Evolutionary conservation across 2,113 vertebrate species (phyloP).

Genomic region (Mellivora capensis): DNA sequence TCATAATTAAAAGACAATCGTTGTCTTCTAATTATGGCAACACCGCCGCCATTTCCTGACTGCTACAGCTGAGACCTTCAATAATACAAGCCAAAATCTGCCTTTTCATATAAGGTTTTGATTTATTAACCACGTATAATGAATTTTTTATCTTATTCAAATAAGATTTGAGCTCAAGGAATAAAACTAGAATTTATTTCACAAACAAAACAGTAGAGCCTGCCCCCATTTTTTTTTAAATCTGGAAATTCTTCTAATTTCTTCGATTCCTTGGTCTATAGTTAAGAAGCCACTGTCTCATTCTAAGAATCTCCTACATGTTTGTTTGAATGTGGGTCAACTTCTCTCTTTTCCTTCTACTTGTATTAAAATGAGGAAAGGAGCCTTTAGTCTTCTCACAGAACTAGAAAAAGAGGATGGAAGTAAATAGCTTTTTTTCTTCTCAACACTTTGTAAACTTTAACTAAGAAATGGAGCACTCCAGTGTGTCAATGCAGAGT

Average conservation of each 20-base stretch:
- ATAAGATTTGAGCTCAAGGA: neutral
- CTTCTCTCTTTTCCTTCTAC: neutral
- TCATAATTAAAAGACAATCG: slow-evolving; percentile 45
- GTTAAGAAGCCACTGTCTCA: neutral
- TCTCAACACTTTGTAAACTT: slow-evolving; percentile 58
- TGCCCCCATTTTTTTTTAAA: neutral
- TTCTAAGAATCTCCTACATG: neutral
- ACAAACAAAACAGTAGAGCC: neutral
- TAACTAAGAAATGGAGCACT: neutral
- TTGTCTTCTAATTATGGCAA: neutral
- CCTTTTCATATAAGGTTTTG: neutral
- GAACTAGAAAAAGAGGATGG: neutral
- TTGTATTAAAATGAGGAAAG: slow-evolving; percentile 13
- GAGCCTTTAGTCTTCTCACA: neutral
- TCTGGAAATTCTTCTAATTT: slow-evolving; percentile 1
- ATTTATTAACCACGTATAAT: neutral
- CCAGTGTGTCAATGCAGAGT: slow-evolving; percentile 39
- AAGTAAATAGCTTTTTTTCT: neutral
- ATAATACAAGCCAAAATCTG: neutral
- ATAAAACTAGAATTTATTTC: slow-evolving; percentile 4
- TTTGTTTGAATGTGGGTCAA: neutral
- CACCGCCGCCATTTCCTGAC: neutral
- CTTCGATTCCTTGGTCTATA: neutral
- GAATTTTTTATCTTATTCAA: neutral
- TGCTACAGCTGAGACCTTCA: neutral